Base-by-base conservation (phyloP, 2,797 vertebrate genomes). In the Lophius americanus region DNA sequence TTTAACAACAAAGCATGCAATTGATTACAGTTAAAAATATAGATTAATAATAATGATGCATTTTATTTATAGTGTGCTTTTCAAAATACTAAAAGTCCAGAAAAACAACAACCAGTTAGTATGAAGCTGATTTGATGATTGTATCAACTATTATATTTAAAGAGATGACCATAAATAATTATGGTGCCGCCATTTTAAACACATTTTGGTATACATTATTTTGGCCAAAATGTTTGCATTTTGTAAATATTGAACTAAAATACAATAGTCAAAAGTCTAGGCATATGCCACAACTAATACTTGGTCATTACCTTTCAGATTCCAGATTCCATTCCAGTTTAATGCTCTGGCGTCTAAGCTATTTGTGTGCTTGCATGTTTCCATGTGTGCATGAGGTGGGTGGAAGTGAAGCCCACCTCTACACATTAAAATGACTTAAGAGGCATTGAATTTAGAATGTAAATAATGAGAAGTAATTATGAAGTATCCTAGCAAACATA, bases 371-470 rank as follows among this genome's bases (percentile, higher is more conserved):
- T 56, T 51, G 9, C 14, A 47, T 32, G 46, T 51, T 44, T 38
- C 43, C 14, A 4, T 48, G 10, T 64, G 43, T n/a, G 49, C 36
- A 49, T 38, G 5, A 41, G 62, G 11, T 9, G 10, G 9, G 10
- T 46, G 23, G 23, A 3, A 14, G 51, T 63, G 12, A 72, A 77
- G 53, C 51, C 23, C 52, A 54, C 41, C 9, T 63, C 35, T 51
- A 35, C 11, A 58, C 54, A 56, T 79, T 64, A 75, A 68, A 42
- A 38, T 73, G 73, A 58, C 52, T 75, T 1, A 53, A 53, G 9
- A 60, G 9, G 37, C 4, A 48, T 35, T 51, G 0, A 36, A 14
- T 8, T 9, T 35, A 51, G 42, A 51, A 32, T 12, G 0, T 11
- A 14, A 43, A 39, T 14, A 23, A 13, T 7, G 12, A 52, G n/a